A percentile compares a stretch with the other conserved stretches of the same genome.
These are phyloP conservation scores for Drosophila kohkoa DNA, from an alignment of 1,140 invertebrate genomes.

Conservation along the genomic window DNA sequence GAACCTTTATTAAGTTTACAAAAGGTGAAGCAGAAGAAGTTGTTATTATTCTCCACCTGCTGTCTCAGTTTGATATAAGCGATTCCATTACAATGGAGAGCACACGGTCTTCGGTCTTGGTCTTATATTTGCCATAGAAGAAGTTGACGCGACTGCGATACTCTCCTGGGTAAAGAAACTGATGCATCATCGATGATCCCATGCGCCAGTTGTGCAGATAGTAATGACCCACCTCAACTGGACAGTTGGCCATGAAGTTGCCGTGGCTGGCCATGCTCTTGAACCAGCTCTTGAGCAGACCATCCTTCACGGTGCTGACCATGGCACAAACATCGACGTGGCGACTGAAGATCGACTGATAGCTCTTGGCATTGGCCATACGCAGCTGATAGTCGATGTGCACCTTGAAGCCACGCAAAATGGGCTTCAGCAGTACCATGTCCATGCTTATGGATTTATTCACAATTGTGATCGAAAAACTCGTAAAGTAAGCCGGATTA, in stretches of 20 bases:
- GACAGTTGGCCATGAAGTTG: constrained; percentile 69
- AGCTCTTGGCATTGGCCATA: constrained; percentile 66
- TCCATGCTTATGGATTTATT: constrained; percentile 60
- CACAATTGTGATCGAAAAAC: constrained; percentile 41
- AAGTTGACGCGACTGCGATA: constrained; percentile 49
- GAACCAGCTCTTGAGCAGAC: constrained; percentile 68
- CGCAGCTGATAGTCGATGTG: constrained; percentile 66
- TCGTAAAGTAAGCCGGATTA: constrained; percentile 63
- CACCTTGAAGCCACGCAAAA: constrained; percentile 59
- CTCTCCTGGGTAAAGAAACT: constrained; percentile 67
- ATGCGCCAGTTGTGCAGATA: constrained; percentile 63
- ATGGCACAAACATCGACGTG: constrained; percentile 62
- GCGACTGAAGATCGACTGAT: constrained; percentile 63
- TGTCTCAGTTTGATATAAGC: constrained; percentile 8
- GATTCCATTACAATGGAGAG: constrained; percentile 14
- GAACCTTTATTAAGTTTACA: constrained; percentile 30
- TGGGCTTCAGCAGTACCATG: constrained; percentile 49
- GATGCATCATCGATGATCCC: constrained; percentile 54
- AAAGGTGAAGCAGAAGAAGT: neutral
- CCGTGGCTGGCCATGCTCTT: constrained; percentile 57
- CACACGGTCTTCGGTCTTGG: constrained; percentile 40
- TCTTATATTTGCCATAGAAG: constrained; percentile 64
- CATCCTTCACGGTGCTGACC: constrained; percentile 53
- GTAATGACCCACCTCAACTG: constrained; percentile 58
- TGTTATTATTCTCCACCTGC: too few relatives aligned